phyloP scores from a whole-genome alignment of 2,888 invertebrate genomes.

The Aphodius granarius region DNA sequence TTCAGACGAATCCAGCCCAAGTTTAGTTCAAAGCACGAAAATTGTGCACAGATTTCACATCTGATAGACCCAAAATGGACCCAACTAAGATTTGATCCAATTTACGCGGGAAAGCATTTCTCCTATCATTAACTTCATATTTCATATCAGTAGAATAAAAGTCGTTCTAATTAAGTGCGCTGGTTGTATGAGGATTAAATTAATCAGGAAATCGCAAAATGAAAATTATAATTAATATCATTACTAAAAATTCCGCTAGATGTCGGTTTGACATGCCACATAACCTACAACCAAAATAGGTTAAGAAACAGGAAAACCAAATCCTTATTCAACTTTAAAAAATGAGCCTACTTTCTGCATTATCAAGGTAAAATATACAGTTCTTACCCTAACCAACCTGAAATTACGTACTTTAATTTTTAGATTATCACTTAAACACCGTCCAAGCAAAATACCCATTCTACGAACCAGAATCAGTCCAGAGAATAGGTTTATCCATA shows the following conservation, averaged over 20 bases:
- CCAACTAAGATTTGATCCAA: no score
- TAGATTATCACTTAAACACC: constrained; percentile 1
- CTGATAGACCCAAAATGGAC: no score
- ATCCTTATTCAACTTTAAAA: not conserved
- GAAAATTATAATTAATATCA: not conserved
- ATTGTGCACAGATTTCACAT: no score
- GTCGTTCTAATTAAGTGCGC: no score
- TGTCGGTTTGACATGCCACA: not conserved
- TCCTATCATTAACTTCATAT: no score
- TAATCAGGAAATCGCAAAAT: no score
- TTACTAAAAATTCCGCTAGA: not conserved
- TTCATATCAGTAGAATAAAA: no score
- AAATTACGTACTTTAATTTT: not conserved
- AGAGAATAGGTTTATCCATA: not conserved
- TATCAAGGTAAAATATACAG: not conserved
- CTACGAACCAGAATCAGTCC: not conserved
- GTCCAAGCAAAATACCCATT: constrained; percentile 1
- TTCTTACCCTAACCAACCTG: not conserved
- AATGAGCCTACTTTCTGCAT: not conserved
- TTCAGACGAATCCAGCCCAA: no score
- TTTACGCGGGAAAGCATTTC: no score
- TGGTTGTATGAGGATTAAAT: no score
- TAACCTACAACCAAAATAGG: not conserved
- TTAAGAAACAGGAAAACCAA: not conserved
- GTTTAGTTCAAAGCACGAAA: no score